Base-by-base conservation (phyloP, 2,888 invertebrate genomes). In the Exocentrus adspersus region DNA sequence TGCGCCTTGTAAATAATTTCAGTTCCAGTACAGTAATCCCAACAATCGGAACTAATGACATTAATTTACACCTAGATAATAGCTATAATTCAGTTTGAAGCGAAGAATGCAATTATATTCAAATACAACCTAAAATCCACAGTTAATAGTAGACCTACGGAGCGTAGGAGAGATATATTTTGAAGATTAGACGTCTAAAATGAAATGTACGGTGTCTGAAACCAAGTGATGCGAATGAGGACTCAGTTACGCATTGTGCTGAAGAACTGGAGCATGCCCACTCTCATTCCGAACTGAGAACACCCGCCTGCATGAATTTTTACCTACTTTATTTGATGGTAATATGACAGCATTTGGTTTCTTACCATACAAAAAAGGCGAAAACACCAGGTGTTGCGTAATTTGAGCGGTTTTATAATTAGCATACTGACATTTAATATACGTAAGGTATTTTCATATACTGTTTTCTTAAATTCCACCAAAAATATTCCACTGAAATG, bases 191-290 rank as follows among this genome's bases (percentile, higher is more conserved):
- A 43, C 54, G n/a, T 54, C 54, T 43, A 28, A 54, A 45, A 54
- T 54, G 67, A 70, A 69, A 61, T 66, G 66, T 67, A 67, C 65
- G 53, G 69, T 68, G 68, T 71, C 64, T 59, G 63, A 65, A 73
- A 67, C 57, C 52, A 69, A 72, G 60, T 70, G 72, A 68, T 71
- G 72, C 72, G 72, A 72, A 72, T 50, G 58, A 66, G 65, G 45
- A 61, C 68, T 61, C 69, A 69, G 72, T 70, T 74, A 74, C 69
- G 68, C 72, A 75, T 75, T 75, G 75, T 75, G 20, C 51, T 45
- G 32, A 56, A 64, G 67, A 75, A 75, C 60, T 71, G 64, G 75
- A 75, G 75, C 75, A 71, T 73, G 65, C 58, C 60, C 50, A 59
- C 67, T 70, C 69, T 63, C 68, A 65, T 61, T 48, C 64, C 42